These are phyloP conservation scores for Aphelenchoides fujianensis DNA, from an alignment of 1,140 invertebrate genomes.

Conservation along the genomic window DNA sequence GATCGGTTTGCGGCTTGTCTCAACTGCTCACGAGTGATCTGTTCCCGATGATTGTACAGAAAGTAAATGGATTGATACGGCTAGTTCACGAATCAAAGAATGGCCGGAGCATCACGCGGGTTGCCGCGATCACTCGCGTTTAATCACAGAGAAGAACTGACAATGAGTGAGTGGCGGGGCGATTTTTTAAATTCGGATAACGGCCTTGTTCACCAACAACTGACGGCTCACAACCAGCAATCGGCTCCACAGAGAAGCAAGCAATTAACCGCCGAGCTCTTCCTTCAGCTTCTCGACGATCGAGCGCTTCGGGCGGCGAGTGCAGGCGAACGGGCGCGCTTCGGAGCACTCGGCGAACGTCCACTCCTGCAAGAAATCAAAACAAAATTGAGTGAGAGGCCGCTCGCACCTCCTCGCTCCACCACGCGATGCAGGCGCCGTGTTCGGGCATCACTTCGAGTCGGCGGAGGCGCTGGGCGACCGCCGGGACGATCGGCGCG, in stretches of 20 bases:
- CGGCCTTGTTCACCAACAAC: too few species aligned
- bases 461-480: background rate
- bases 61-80: too few species aligned
- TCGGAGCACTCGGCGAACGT: background rate
- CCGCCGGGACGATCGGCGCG: background rate
- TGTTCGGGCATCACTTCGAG: background rate
- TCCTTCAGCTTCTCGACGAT: background rate
- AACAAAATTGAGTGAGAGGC: background rate
- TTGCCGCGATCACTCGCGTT: too few species aligned
- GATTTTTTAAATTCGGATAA: too few species aligned
- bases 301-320: background rate
- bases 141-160: too few species aligned
- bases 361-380: slow-evolving; percentile 9
- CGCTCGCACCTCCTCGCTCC: background rate
- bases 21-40: too few species aligned
- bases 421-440: slow-evolving; percentile 12
- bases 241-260: background rate
- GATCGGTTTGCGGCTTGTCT: too few species aligned
- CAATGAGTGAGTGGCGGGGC: too few species aligned
- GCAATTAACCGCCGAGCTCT: background rate
- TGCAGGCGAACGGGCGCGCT: slow-evolving; percentile 1
- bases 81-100: too few species aligned
- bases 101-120: too few species aligned
- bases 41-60: too few species aligned
- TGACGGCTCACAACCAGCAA: background rate